Conservation (phyloP, 2,113 vertebrate genomes). For the Ameiurus melas region DNA sequence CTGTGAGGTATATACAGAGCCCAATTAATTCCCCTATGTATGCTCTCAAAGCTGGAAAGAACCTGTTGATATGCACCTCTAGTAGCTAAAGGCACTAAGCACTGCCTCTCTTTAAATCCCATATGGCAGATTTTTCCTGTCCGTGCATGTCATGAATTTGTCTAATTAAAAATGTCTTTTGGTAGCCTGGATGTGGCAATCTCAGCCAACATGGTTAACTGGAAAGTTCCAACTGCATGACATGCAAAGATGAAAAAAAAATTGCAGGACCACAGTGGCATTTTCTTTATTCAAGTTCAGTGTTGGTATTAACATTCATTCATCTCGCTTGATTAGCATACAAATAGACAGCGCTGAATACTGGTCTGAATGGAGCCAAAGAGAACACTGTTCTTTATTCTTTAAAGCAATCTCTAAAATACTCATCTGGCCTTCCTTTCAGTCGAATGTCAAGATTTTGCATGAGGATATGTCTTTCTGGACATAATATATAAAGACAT, state of each 20-base stretch:
- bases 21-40: conserved; percentile 44
- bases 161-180: not conserved
- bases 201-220: not conserved
- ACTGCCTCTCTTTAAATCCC: conserved; percentile 3
- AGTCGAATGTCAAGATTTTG: not conserved
- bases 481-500: not conserved
- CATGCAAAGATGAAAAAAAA: not conserved
- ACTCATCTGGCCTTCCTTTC: conserved; percentile 9
- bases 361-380: not conserved
- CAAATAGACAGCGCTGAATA: not conserved
- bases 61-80: conserved; percentile 2
- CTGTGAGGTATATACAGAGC: conserved; percentile 28
- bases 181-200: not conserved
- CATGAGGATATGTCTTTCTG: conserved; percentile 36
- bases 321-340: not conserved
- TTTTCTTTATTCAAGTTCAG: not conserved
- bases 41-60: conserved; percentile 14
- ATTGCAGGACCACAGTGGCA: not conserved
- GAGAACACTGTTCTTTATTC: not conserved
- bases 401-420: not conserved
- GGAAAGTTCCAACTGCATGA: not conserved
- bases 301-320: not conserved
- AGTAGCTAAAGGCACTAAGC: conserved; percentile 10
- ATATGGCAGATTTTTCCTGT: conserved; percentile 24
- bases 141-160: conserved; percentile 2